A percentile compares a stretch with the other conserved stretches of the same genome.
Evolutionary conservation across 2,113 vertebrate species (phyloP).

Genomic region (Oreochromis spilurus): DNA sequence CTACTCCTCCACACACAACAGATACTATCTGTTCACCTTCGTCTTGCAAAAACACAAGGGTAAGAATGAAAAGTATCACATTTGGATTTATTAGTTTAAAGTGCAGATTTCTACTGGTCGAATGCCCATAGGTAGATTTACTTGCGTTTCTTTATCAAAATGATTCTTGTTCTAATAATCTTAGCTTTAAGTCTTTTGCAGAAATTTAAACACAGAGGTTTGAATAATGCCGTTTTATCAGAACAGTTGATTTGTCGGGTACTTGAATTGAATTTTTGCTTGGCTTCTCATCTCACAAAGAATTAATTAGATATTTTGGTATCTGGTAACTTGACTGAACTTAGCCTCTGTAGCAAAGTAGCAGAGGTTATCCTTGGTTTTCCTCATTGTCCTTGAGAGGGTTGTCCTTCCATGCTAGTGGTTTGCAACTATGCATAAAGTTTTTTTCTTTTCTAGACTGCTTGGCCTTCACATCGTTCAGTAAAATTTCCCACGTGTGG

Average conservation of each 20-base stretch:
- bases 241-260: not conserved
- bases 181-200: not conserved
- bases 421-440: not conserved
- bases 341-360: not conserved
- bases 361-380: not conserved
- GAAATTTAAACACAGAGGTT: not conserved
- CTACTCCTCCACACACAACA: not conserved
- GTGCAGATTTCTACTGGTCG: not conserved
- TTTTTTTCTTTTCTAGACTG: not conserved
- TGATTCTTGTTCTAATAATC: not conserved
- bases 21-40: not conserved
- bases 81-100: not conserved
- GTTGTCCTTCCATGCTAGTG: not conserved
- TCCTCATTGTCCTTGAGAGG: not conserved
- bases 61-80: not conserved
- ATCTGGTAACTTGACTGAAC: not conserved
- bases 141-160: fast-evolving
- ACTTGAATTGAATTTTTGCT: not conserved
- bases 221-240: not conserved
- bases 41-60: not conserved
- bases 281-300: not conserved
- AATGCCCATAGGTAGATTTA: not conserved
- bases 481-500: no score
- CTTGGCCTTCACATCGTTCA: not conserved
- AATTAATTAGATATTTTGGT: not conserved